Base-by-base conservation (phyloP, 2,888 invertebrate genomes). In the Ethmia dodecea region DNA sequence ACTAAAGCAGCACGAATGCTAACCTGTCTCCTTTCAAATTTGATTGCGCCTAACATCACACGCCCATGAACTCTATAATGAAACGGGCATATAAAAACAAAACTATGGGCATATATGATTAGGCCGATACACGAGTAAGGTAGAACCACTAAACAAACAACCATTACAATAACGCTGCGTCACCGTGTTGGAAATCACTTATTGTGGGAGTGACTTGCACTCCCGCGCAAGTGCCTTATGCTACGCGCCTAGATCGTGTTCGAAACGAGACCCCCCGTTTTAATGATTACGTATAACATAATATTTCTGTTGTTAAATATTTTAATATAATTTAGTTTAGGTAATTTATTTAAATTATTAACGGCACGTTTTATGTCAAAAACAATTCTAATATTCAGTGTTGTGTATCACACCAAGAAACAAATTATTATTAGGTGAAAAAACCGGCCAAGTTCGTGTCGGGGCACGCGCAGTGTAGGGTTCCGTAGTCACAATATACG, bases 81-180 rank as follows among this genome's bases (percentile, higher is more conserved):
- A 81, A 81, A 81, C 74, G 68, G 63, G 67, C 60, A 56, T 77
- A 83, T 76, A 83, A 84, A 84, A 84, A 86, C 81, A 84, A 84
- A 86, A 83, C 81, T 78, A 78, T 76, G 75, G 79, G 83, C 80
- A 84, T 84, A 83, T 80, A 84, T 81, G 84, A 86, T 84, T 84
- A 84, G 83, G 67, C 67, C 70, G 81, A 84, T 86, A 86, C 84
- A 86, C 74, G 83, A 72, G 83, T 80, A 79, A 84, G 84, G 84
- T 81, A 83, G 83, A 83, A 68, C 79, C 77, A 73, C 81, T 83
- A 86, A 86, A 84, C 84, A 86, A 86, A 86, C 84, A 84, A 71
- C 76, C 64, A 83, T 84, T 80, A 79, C 67, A 83, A 83, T 81
- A 83, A 54, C 53, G 83, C 81, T 61, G 58, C 61, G 78, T 86